Conservation (phyloP, 2,797 vertebrate genomes). For the Phaenicophaeus curvirostris region DNA sequence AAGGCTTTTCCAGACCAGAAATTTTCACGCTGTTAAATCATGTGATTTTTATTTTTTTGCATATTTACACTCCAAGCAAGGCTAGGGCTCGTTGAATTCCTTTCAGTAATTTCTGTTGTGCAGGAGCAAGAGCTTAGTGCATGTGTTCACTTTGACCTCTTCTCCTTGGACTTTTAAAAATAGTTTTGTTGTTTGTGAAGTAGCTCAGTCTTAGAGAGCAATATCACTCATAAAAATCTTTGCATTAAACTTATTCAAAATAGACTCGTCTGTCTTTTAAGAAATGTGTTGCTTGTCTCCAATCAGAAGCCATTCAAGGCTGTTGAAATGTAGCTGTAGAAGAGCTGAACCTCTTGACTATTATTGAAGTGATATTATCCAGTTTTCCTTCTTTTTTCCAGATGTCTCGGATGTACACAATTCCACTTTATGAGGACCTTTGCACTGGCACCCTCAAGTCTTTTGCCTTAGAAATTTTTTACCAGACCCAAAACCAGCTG, state of each 20-base stretch:
- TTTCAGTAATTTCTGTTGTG: not conserved
- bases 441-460: constrained; percentile 91
- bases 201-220: not conserved
- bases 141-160: not conserved
- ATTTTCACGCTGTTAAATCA: not conserved
- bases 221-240: not conserved
- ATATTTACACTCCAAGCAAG: not conserved
- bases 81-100: not conserved
- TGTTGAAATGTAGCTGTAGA: not conserved
- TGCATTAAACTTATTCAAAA: not conserved
- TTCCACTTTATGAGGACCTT: constrained; percentile 96
- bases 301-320: not conserved
- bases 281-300: not conserved
- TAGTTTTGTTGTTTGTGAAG: not conserved
- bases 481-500: constrained; percentile 91
- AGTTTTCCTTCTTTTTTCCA: constrained; percentile 59
- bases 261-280: not conserved
- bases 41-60: not conserved
- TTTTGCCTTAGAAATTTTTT: constrained; percentile 92
- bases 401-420: constrained; percentile 98
- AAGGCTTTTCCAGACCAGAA: constrained; percentile 2
- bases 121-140: constrained; percentile 11
- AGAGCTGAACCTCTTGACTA: not conserved
- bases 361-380: not conserved
- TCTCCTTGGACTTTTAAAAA: not conserved